These are phyloP conservation scores for Hydriomena furcata DNA, from an alignment of 2,888 invertebrate genomes.

Conservation along the genomic window DNA sequence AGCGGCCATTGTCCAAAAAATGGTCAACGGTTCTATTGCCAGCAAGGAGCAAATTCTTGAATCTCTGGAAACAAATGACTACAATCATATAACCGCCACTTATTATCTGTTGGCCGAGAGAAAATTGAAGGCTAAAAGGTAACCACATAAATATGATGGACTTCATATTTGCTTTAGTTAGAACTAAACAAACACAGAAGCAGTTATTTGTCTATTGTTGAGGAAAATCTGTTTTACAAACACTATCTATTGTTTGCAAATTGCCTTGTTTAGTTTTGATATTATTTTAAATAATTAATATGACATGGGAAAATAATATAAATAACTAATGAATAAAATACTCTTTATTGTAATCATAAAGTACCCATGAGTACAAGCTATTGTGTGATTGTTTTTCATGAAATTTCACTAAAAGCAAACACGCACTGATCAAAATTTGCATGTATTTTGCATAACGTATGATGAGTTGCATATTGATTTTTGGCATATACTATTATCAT, in stretches of 20 bases:
- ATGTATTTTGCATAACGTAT: no score
- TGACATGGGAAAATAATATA: no score
- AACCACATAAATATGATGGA: conserved; percentile 25
- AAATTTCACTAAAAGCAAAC: no score
- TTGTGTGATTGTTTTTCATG: no score
- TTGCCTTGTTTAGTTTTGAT: neutral
- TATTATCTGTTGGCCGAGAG: conserved; percentile 98
- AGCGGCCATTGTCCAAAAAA: conserved; percentile 95
- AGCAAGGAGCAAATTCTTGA: conserved; percentile 96
- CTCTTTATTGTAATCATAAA: no score
- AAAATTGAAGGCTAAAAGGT: conserved; percentile 91
- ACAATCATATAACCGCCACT: conserved; percentile 99
- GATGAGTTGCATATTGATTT: no score
- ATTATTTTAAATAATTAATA: neutral
- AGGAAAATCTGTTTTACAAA: conserved; percentile 9
- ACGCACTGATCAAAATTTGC: no score
- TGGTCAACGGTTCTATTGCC: conserved; percentile 97
- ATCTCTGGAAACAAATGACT: conserved; percentile 97
- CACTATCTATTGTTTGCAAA: neutral
- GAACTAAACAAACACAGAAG: neutral
- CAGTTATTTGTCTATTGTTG: conserved; percentile 1
- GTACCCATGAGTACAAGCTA: no score
- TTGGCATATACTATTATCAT: no score
- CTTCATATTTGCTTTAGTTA: neutral
- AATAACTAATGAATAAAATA: no score